Conservation (phyloP, 1,140 invertebrate genomes). For the Caenorhabditis briggsae region DNA sequence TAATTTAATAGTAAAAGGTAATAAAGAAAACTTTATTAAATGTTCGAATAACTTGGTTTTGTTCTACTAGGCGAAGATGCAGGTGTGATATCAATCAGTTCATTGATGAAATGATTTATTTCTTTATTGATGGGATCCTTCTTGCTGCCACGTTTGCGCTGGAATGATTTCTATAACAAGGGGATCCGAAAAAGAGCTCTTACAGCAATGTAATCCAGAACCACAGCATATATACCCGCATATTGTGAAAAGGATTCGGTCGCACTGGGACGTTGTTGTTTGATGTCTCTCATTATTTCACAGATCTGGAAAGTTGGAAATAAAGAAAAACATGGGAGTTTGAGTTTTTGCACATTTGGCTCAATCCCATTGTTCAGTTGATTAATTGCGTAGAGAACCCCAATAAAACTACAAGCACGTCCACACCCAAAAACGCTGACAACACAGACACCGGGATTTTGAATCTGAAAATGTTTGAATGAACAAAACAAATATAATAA, state of each 20-base stretch:
- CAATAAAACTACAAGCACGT: constrained; percentile 29
- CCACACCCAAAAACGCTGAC: constrained; percentile 30
- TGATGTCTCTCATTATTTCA: constrained; percentile 29
- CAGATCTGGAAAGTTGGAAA: not conserved
- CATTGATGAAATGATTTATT: constrained; percentile 33
- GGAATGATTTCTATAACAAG: not conserved
- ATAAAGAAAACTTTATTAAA: not conserved
- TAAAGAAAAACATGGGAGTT: not conserved
- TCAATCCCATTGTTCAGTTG: constrained; percentile 45
- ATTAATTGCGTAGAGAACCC: constrained; percentile 34
- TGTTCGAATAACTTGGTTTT: constrained; percentile 18
- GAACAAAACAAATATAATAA: not conserved
- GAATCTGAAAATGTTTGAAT: not conserved
- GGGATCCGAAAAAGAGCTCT: not conserved
- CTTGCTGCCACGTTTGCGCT: constrained; percentile 39
- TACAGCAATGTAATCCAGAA: constrained; percentile 31
- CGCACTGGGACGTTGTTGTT: not conserved
- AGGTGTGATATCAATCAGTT: not conserved
- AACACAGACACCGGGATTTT: constrained; percentile 20
- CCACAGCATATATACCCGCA: constrained; percentile 5
- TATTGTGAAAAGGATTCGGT: constrained; percentile 32
- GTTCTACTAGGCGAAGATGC: not conserved
- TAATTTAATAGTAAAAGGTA: too few relatives aligned
- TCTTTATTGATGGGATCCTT: constrained; percentile 37
- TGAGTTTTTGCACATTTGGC: not conserved